Evolutionary conservation across 2,888 invertebrate genomes (phyloP), one percentile per base, ranked within the genome.

Genomic region (Zele albiditarsus): DNA sequence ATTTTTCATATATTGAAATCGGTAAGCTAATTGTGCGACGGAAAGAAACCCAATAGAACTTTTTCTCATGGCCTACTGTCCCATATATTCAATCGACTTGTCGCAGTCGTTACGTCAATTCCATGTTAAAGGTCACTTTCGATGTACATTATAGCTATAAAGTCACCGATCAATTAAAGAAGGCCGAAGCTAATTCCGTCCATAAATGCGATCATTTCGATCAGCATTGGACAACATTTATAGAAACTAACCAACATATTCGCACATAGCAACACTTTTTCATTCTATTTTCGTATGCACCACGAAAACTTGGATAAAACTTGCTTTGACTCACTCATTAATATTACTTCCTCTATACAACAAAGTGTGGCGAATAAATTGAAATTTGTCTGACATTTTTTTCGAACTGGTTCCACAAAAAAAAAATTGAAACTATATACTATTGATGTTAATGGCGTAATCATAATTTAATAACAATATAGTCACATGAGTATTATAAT

Each of bases 1-100:
- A 27, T 27, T 46, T 33, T 20, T 23, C 67, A 3, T n/a, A 27
- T 10, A 27, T 27, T 25, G 8, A 53, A 20, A 20, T 4, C n/a
- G n/a, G 4, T 53, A 53, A 3, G n/a, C 46, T 46, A 27, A 53
- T 70, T 33, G 5, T 27, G 14, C 27, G 25, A 58, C 8, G 70
- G 14, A 62, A 62, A 53, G 27, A 71, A 62, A 71, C 16, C 28
- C 27, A 27, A 20, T 33, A 28, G 20, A 60, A 71, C 42, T 60
- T 58, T 74, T 75, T 75, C 60, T 28, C 68, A 68, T 75, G 75
- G 71, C 75, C 75, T 75, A 75, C 75, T 75, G 71, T 75, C 66
- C 75, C 53, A 53, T 71, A 71, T 75, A 75, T 71, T 60, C 60
- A 33, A 62, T 67, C 28, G 67, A 66, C 58, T 75, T 53, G 71